phyloP scores from a whole-genome alignment of 2,888 invertebrate species.

The Nebria salina region DNA sequence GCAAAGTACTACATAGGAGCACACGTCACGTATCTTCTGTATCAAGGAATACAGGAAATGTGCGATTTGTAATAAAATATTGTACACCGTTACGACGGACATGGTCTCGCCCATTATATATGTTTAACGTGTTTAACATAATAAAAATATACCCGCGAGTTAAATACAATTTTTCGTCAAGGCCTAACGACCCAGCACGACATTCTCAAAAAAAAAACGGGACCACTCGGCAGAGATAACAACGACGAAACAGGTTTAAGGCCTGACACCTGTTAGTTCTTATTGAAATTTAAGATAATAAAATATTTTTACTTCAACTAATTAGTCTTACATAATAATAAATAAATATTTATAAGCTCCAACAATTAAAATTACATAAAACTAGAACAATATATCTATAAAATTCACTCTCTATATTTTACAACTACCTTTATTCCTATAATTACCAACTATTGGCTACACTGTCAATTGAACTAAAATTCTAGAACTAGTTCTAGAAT shows the following conservation, averaged over 20 bases:
- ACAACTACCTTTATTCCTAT: no score
- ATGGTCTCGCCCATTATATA: conserved; percentile 18
- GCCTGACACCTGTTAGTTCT: neutral
- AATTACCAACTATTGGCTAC: neutral
- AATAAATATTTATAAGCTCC: no score
- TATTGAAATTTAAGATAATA: neutral
- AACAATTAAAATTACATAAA: no score
- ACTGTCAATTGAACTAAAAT: neutral
- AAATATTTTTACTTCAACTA: no score
- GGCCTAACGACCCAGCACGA: neutral
- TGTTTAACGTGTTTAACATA: neutral
- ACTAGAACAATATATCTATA: no score
- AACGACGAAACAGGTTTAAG: neutral
- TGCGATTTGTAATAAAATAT: conserved; percentile 34
- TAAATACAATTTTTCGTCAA: neutral
- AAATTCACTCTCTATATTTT: no score
- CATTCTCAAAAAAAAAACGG: neutral
- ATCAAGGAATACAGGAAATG: conserved; percentile 39
- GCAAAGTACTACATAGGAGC: conserved; percentile 25
- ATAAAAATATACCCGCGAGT: conserved; percentile 6
- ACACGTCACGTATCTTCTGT: conserved; percentile 31
- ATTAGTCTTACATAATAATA: no score
- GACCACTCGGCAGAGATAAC: neutral
- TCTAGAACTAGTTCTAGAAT: no score
- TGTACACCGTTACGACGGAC: conserved; percentile 22